Evolutionary conservation across 2,888 invertebrate genomes (phyloP), one percentile per base, ranked within the genome.

Genomic region (Megaustenia siamemsis): DNA sequence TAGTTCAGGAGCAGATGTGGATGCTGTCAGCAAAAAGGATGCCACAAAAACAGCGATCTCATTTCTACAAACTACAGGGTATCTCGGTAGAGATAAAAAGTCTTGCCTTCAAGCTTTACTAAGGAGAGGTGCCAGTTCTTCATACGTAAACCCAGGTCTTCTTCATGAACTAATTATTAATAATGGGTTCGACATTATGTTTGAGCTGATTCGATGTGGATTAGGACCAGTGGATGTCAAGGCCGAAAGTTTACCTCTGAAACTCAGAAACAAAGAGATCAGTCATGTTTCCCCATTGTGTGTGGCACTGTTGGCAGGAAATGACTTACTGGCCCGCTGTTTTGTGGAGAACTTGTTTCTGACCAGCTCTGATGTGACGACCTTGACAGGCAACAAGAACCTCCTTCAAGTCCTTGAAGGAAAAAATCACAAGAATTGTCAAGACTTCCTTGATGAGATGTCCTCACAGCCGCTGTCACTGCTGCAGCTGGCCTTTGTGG

Each of bases 271-370:
- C 49, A 32, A 32, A 12, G 15, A 15, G 1, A 18, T 35, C 10
- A 1, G 18, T 10, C 35, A 21, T 53, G 53, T 68, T 1, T 49
- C 80, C 10, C 80, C 80, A 24, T 28, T 80, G 6, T 53, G 69
- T 80, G 24, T n/a, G 18, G 68, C 69, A 0, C n/a, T 80, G n/a
- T n/a, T 80, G 24, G n/a, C 15, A 21, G 69, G 56, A 49, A 35
- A 80, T n/a, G 49, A 69, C 35, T 28, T 10, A 12, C 38, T 80
- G 15, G 80, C 80, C 24, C 28, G 40, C 1, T 80, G 53, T 21
- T 80, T 80, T 49, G 24, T 49, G 1, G 80, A 10, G 38, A 69
- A 69, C 24, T 32, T 66, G 80, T 80, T 38, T n/a, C 53, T 80
- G 24, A 80, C 69, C 3, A 24, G 24, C 10, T 80, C 69, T 38